Conservation (phyloP, 2,797 vertebrate species). For the Sternotherus odoratus region DNA sequence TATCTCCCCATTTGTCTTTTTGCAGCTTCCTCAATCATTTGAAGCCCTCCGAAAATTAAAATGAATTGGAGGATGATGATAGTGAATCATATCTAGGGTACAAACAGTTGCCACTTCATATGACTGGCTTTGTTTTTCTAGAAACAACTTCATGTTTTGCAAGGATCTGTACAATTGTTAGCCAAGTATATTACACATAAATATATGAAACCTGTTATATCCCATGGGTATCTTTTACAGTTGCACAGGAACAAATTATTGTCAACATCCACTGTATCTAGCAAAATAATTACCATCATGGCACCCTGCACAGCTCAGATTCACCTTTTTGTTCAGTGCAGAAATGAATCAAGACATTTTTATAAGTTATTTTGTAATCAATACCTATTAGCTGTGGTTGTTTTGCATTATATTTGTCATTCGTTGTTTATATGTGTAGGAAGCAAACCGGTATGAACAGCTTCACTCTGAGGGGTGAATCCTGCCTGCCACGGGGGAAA, state of each 20-base stretch:
- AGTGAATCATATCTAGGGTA: neutral
- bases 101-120: neutral
- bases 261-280: neutral
- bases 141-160: neutral
- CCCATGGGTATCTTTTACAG: neutral
- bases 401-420: neutral
- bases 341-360: neutral
- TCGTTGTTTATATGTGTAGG: neutral
- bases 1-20: conserved; percentile 1
- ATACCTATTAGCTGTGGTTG: neutral
- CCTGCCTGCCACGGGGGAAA: neutral
- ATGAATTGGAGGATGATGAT: neutral
- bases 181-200: conserved; percentile 6
- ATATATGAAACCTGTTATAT: neutral
- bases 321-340: neutral
- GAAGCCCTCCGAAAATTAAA: neutral
- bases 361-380: neutral
- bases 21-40: conserved; percentile 20
- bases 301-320: neutral
- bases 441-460: neutral
- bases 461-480: neutral
- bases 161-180: neutral
- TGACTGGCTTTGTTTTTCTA: neutral
- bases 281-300: neutral
- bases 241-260: neutral